Base-by-base conservation (phyloP, 2,888 invertebrate species). In the Octonoba sinensis region DNA sequence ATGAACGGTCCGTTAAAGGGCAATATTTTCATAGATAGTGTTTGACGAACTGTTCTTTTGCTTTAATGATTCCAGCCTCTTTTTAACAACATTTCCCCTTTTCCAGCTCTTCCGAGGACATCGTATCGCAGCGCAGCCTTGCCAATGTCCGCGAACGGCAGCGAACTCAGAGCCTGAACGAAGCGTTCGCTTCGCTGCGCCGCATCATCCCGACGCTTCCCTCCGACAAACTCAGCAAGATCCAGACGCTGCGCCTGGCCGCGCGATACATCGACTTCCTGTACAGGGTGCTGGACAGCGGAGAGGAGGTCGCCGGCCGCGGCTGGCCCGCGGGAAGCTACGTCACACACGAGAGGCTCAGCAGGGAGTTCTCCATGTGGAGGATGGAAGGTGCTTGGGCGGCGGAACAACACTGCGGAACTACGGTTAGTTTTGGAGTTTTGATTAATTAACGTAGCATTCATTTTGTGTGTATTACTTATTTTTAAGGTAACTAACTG, bases 191-290 rank as follows among this genome's bases (percentile, higher is more conserved):
- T 13, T 92, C 95, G 83, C 91, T 99, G 75, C 91, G 98, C 73
- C 95, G 96, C 89, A 97, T 97, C 88, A 98, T 99, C 87, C 99
- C 99, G 0, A 98, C 99, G 0, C 89, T 99, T 86, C 99, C 99
- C 22, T 97, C 97, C 87, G 99, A 99, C 89, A 99, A 99, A 89
- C 91, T 99, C 75, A 96, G 96, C 86, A 99, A 99, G 90, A 99
- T 99, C 83, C 99, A 99, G 90, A 99, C 99, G 0, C 90, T 99
- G 51, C 96, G 96, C 88, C 90, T 99, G 85, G 99, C 99, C 12
- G 93, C 96, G 57, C 92, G 96, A 87, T 93, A 97, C 89, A 99
- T 99, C 86, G 96, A 96, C 89, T 99, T 99, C 89, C 90, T 98
- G 83, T 95, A 94, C 88, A 94, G 96, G 87, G 94, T 97, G 85